Base-by-base conservation (phyloP, 2,888 invertebrate species). In the Proisotoma minuta region DNA sequence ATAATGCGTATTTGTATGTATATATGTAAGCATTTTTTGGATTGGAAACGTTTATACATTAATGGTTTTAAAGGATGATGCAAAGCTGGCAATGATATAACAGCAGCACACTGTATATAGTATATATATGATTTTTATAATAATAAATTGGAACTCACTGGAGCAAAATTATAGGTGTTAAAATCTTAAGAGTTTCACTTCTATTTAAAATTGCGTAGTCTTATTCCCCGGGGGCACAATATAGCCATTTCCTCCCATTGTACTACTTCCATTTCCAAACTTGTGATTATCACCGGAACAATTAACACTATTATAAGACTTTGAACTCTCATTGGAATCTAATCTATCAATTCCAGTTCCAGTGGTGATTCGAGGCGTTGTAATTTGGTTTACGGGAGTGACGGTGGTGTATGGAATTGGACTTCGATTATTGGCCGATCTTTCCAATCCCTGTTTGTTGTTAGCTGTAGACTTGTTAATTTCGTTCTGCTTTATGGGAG, bases 121-220 rank as follows among this genome's bases (percentile, higher is more conserved):
- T n/a, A n/a, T n/a, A n/a, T n/a, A n/a, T n/a, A n/a, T n/a, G n/a
- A n/a, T n/a, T n/a, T n/a, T n/a, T n/a, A n/a, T n/a, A n/a, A n/a
- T n/a, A n/a, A n/a, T n/a, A n/a, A n/a, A n/a, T n/a, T n/a, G n/a
- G n/a, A n/a, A n/a, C n/a, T n/a, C n/a, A n/a, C n/a, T n/a, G n/a
- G n/a, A n/a, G n/a, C n/a, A n/a, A n/a, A n/a, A n/a, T n/a, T n/a
- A n/a, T n/a, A n/a, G n/a, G n/a, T n/a, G n/a, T n/a, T n/a, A n/a
- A n/a, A n/a, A n/a, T n/a, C n/a, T n/a, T n/a, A n/a, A n/a, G n/a
- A n/a, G n/a, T n/a, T n/a, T n/a, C n/a, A n/a, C n/a, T n/a, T n/a
- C n/a, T 18, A 50, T 18, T 51, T 66, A 70, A 50, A 69, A 65
- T 58, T 66, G 67, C 47, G 71, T 65, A 56, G 68, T 69, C 59